Base-by-base conservation (phyloP, 1,140 invertebrate genomes). In the Sinonovacula constricta region DNA sequence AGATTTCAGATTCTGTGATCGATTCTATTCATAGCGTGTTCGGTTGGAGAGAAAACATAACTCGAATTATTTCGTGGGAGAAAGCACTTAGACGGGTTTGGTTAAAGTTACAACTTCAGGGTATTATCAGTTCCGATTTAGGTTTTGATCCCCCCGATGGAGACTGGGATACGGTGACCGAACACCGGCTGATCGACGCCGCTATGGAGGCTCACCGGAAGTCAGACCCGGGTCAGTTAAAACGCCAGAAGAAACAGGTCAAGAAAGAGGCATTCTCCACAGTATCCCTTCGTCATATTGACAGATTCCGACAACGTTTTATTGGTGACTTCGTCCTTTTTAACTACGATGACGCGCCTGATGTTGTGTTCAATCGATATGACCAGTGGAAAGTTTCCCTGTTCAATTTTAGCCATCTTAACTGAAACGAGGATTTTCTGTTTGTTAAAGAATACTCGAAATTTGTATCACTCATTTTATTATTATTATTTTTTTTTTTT, bases 71-170 rank as follows among this genome's bases (percentile, higher is more conserved):
- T 14, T 51, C 66, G 18, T 15, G 31, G 24, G 7, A 39, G 18
- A 39, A 60, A 12, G 66, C 75, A 0, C n/a, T 69, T 10, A 49
- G 34, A 22, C 24, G 75, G 34, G 59, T 59, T n/a, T 78, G 75
- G 75, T 18, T 28, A 15, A 78, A 78, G 53, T 57, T 78, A 24
- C 54, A 69, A 22, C 54, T 78, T 18, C 36, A 59, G 7, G 75
- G 66, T 28, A 12, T 78, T 5, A 70, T 78, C 54, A 45, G 56
- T 5, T n/a, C n/a, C 18, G 34, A 67, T n/a, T n/a, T 51, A 15
- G 28, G 30, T 15, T 36, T 67, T 14, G 3, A 26, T 10, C 4
- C 45, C 28, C 36, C 18, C 1, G 62, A 66, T 0, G 24, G 39
- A 10, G 51, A 45, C 4, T 34, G n/a, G 22, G 33, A 28, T 12